These are phyloP conservation scores for Globodera ellingtonae DNA, from an alignment of 1,140 invertebrate genomes.

Conservation along the genomic window DNA sequence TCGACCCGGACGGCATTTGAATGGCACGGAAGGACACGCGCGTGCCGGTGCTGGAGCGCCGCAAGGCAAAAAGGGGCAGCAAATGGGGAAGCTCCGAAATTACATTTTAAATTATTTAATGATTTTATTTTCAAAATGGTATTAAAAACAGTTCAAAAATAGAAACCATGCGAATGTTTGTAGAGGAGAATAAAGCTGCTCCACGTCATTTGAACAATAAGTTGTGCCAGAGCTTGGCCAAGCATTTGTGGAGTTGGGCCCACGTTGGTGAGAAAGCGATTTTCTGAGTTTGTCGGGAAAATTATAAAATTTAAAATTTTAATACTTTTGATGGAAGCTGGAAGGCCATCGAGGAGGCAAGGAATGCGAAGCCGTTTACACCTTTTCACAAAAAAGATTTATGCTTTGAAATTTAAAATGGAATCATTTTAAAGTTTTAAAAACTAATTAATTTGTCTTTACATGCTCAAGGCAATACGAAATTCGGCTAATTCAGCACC, in stretches of 20 bases:
- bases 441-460: background rate
- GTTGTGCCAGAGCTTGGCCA: constrained; percentile 49
- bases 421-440: background rate
- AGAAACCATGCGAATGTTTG: constrained; percentile 46
- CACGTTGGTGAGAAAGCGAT: constrained; percentile 50
- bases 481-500: constrained; percentile 4
- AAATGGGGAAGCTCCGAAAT: constrained; percentile 45
- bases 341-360: constrained; percentile 42
- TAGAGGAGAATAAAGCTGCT: constrained; percentile 59
- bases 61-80: constrained; percentile 48
- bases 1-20: constrained; percentile 48
- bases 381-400: constrained; percentile 46
- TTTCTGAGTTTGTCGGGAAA: constrained; percentile 37
- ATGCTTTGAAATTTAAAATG: background rate
- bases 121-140: background rate
- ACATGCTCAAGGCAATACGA: constrained; percentile 20
- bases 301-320: background rate
- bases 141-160: constrained; percentile 9
- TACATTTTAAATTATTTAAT: background rate
- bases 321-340: background rate
- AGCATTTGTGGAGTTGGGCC: constrained; percentile 46
- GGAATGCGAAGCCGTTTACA: constrained; percentile 62
- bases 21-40: constrained; percentile 45
- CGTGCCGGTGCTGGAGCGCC: constrained; percentile 32
- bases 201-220: constrained; percentile 54